A percentile compares a stretch with the other conserved stretches of the same genome.
Conservation (phyloP, 2,797 vertebrate genomes). For the Botia kubotai region DNA sequence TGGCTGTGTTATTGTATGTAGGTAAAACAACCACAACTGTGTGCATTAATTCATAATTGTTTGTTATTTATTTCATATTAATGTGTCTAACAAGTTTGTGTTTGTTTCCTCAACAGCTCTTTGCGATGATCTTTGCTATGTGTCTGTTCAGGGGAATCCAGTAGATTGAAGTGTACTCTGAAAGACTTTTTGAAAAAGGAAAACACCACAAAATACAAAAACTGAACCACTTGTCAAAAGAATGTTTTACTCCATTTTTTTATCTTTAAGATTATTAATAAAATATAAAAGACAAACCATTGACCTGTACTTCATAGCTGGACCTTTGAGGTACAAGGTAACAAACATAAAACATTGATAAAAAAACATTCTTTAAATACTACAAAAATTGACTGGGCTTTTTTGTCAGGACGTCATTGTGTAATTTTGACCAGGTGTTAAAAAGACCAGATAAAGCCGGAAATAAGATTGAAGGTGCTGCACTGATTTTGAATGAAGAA, state of each 20-base stretch:
- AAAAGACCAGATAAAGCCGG: slow-evolving; percentile 68
- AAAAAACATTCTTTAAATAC: slow-evolving; percentile 70
- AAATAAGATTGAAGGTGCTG: slow-evolving; percentile 73
- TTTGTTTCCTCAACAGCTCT: slow-evolving; percentile 79
- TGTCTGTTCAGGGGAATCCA: slow-evolving; percentile 96
- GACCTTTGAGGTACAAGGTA: slow-evolving; percentile 83
- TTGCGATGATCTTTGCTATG: slow-evolving; percentile 96
- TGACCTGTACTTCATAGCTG: slow-evolving; percentile 89
- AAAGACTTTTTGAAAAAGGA: slow-evolving; percentile 65
- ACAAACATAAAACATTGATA: slow-evolving; percentile 64
- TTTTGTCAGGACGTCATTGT: slow-evolving; percentile 71
- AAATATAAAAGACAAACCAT: slow-evolving; percentile 64
- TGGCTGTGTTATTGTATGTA: no score
- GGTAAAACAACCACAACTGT: no score
- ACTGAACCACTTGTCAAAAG: slow-evolving; percentile 50
- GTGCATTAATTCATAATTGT: no score
- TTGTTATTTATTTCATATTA: not conserved
- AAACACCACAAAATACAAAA: slow-evolving; percentile 65
- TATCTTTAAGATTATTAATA: slow-evolving; percentile 74
- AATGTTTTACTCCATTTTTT: slow-evolving; percentile 76
- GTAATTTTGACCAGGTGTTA: slow-evolving; percentile 36
- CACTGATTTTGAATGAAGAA: slow-evolving; percentile 85
- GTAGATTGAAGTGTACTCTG: slow-evolving; percentile 69
- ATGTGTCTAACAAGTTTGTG: not conserved
- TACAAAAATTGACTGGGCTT: slow-evolving; percentile 65